Evolutionary conservation across 92 coral and sea anemone genomes (phyloP), one percentile per base, ranked within the genome.

Genomic region (Diadumene lineata): DNA sequence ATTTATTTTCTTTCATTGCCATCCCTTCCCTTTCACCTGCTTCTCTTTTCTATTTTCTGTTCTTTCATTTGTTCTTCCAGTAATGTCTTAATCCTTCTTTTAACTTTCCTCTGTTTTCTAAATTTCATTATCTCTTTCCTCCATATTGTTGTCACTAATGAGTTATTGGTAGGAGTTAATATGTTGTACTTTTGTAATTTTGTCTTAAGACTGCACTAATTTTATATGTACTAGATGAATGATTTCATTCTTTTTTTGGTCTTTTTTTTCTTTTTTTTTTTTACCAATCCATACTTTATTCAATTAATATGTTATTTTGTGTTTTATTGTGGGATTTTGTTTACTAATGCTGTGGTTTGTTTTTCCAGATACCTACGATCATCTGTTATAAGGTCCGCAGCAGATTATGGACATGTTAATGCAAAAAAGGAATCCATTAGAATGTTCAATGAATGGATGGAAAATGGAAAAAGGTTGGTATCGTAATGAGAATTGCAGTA

Each of bases 291-390:
- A n/a, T n/a, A n/a, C n/a, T n/a, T n/a, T n/a, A n/a, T n/a, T n/a
- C n/a, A n/a, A n/a, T n/a, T n/a, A n/a, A n/a, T n/a, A n/a, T n/a
- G n/a, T n/a, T n/a, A n/a, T n/a, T n/a, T n/a, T n/a, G n/a, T n/a
- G n/a, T n/a, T n/a, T n/a, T n/a, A n/a, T n/a, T n/a, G n/a, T n/a
- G n/a, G n/a, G n/a, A n/a, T n/a, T n/a, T n/a, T n/a, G n/a, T n/a
- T n/a, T n/a, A n/a, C n/a, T n/a, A n/a, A n/a, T n/a, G n/a, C n/a
- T n/a, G n/a, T n/a, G n/a, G n/a, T n/a, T n/a, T n/a, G n/a, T n/a
- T n/a, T n/a, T n/a, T n/a, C n/a, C n/a, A 86, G 90, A 64, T 86
- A 86, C 43, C 83, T 86, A 13, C 82, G 90, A 17, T 72, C 80
- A 0, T 16, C 76, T 1, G 80, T 68, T 25, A 53, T 86, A 38